Evolutionary conservation across 92 coral and sea anemone genomes (phyloP).

Genomic region (Nematostella vectensis): DNA sequence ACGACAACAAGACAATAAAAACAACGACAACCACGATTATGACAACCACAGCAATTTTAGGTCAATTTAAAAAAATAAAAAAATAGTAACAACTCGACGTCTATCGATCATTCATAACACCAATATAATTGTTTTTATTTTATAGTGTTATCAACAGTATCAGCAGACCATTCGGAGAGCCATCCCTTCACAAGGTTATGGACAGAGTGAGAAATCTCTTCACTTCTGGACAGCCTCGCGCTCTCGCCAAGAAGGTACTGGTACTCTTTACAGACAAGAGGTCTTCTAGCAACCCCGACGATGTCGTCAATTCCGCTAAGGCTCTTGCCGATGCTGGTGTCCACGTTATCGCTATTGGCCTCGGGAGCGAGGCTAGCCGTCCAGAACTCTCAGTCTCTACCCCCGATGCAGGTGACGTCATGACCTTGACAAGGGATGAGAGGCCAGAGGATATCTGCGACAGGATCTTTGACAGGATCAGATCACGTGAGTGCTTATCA

Average conservation of each 20-base stretch:
- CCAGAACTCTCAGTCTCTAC: slow-evolving; percentile 33
- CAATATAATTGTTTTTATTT: no score
- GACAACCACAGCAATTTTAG: no score
- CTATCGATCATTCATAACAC: no score
- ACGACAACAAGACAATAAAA: no score
- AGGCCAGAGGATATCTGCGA: slow-evolving; percentile 30
- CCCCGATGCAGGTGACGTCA: slow-evolving; percentile 46
- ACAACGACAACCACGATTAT: no score
- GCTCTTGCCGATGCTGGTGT: slow-evolving; percentile 43
- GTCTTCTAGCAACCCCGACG: slow-evolving; percentile 47
- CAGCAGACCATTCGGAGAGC: slow-evolving; percentile 17
- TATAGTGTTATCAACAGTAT: slow-evolving; percentile 8
- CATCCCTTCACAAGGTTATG: slow-evolving; percentile 30
- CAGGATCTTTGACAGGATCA: slow-evolving; percentile 33
- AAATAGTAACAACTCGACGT: no score
- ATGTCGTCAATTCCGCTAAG: slow-evolving; percentile 44
- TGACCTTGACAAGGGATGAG: slow-evolving; percentile 37
- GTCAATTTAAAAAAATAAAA: no score
- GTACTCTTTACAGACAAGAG: slow-evolving; percentile 74
- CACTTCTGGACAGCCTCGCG: slow-evolving; percentile 15
- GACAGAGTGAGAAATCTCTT: slow-evolving; percentile 6
- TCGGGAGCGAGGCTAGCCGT: slow-evolving; percentile 52
- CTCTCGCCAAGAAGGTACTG: slow-evolving; percentile 68
- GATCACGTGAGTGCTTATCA: slow-evolving; percentile 10
- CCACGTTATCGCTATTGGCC: slow-evolving; percentile 55